phyloP scores from a whole-genome alignment of 2,113 vertebrate genomes.

The Poeciliopsis turrubarensis region DNA sequence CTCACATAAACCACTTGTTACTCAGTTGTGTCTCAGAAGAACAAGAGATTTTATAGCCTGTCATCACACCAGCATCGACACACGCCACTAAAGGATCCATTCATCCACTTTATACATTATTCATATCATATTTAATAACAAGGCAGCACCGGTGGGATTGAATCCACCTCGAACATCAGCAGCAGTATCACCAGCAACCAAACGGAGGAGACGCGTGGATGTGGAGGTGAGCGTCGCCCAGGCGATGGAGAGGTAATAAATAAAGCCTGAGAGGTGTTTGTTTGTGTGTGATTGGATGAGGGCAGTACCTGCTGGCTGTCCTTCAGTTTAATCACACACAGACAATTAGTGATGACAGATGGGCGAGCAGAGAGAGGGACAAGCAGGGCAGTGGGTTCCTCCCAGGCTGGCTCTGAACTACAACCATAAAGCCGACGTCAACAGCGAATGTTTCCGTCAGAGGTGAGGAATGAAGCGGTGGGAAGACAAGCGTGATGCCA shows the following conservation, averaged over 20 bases:
- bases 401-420: constrained; percentile 23
- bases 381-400: constrained; percentile 28
- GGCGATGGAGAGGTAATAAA: constrained; percentile 25
- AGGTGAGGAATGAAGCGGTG: not conserved
- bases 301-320: constrained; percentile 11
- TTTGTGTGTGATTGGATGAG: constrained; percentile 11
- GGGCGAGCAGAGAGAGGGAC: constrained; percentile 22
- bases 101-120: constrained; percentile 13
- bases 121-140: constrained; percentile 35
- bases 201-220: not conserved
- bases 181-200: not conserved
- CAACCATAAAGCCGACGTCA: constrained; percentile 17
- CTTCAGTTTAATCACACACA: constrained; percentile 28
- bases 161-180: not conserved
- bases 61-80: constrained; percentile 14
- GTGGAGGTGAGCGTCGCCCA: not conserved
- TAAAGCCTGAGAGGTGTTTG: constrained; percentile 11
- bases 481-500: not conserved
- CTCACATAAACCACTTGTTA: not conserved
- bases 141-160: not conserved
- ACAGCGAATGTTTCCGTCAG: not conserved
- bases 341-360: constrained; percentile 32
- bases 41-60: not conserved
- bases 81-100: constrained; percentile 22
- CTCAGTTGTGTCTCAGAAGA: not conserved